Evolutionary conservation across 2,888 invertebrate genomes (phyloP), one percentile per base, ranked within the genome.

Genomic region (Macrophya annulata): DNA sequence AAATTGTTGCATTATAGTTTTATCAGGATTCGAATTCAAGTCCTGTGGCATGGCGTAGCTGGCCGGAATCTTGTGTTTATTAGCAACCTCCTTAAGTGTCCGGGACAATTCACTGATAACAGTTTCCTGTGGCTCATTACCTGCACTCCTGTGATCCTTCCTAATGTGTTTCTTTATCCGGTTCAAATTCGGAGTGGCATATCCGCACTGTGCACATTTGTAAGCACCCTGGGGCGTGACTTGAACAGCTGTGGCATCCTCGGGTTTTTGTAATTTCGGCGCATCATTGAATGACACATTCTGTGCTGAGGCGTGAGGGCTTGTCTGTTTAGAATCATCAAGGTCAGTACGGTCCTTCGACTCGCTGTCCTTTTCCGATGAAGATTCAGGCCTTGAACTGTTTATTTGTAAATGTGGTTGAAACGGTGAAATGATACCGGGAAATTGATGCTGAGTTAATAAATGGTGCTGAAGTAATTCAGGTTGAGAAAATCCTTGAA

Each of bases 1-100:
- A 94, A 99, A 99, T 86, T 98, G 97, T 95, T 99, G 99, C 98
- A 99, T 98, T 89, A 97, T 96, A 92, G 97, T 97, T 87, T 95
- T 95, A n/a, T 93, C 92, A 2, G 92, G 91, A 88, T 94, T 94
- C 85, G 92, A 90, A 86, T 90, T 92, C 89, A 90, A 86, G 85
- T 93, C 92, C 90, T 95, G 95, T 4, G 96, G 96, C 90, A 96
- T 94, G 45, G 96, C 96, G 91, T 96, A 96, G 85, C 95, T 95
- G 2, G 96, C 95, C 72, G 96, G 96, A 86, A 95, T 91, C 88
- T 95, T 95, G 85, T 94, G 94, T 88, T 94, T 94, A 88, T 94
- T 94, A 15, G 95, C 95, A 65, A 95, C 94, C 86, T 95, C 95
- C 86, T 94, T 94, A 84, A 95, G 90, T 43, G 94, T 94, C 87